Base-by-base conservation (phyloP, 2,113 vertebrate species). In the Emydocephalus ijimae region DNA sequence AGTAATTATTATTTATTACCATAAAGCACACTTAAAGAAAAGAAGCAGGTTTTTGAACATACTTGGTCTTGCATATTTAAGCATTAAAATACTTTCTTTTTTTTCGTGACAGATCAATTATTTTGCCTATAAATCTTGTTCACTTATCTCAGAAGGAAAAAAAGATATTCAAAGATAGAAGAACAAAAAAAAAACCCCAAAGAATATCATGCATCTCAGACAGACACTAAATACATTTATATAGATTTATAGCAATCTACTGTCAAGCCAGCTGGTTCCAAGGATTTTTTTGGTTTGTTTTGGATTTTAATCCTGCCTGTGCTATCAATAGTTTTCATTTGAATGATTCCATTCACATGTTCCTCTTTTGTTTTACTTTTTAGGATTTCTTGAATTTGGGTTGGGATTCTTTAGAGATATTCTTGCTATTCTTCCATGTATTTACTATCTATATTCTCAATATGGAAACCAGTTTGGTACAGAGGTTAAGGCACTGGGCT, bases 221-320 rank as follows among this genome's bases (percentile, higher is more conserved):
- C 6, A 88, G 5, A 24, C 74, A 74, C 0, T 48, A 92, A 92
- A 50, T 85, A 45, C 85, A 0, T 92, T 93, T 88, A 23, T 45
- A 43, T 90, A 29, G 48, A 18, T 15, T 93, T 89, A 12, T 29
- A 87, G 26, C 94, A 94, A 87, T 89, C 34, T 91, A 26, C 18
- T 87, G 57, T 34, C 87, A n/a, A 7, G 89, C 86, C 8, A 92
- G 91, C 88, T 85, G 20, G 12, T 91, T 29, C 50, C 10, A 34
- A 55, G 50, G 34, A 85, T 87, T 91, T 88, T 1, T 29, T 2
- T 64, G 24, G 1, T 61, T 1, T 11, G 0, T 1, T 29, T 48
- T 88, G 18, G n/a, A 81, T 34, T 7, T 91, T 93, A 50, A 14
- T 52, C n/a, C n/a, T 81, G n/a, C 9, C 90, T 87, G 90, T 74